Evolutionary conservation across 1,140 invertebrate species (phyloP).

Genomic region (Centruroides vittatus): DNA sequence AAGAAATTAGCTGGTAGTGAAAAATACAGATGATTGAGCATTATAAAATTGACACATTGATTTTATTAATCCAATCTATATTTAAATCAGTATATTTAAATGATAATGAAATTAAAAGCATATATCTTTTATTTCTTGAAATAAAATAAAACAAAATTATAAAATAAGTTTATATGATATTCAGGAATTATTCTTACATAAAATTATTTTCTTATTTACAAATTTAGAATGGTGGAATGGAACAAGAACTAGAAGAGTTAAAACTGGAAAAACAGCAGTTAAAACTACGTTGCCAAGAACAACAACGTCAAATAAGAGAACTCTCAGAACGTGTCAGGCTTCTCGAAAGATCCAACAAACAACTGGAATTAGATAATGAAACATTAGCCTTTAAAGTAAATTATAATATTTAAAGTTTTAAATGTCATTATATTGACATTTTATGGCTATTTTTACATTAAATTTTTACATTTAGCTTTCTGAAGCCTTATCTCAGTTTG

Average conservation of each 20-base stretch:
- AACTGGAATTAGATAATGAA: conserved; percentile 18
- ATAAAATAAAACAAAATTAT: no score
- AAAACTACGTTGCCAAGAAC: conserved; percentile 8
- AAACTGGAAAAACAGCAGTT: conserved; percentile 6
- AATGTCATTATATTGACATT: neutral
- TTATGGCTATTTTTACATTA: neutral
- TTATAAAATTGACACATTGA: no score
- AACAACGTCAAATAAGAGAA: conserved; percentile 9
- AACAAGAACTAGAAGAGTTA: conserved; percentile 5
- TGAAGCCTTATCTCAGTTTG: conserved; percentile 17
- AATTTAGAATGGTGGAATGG: conserved; percentile 9
- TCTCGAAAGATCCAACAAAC: conserved; percentile 14
- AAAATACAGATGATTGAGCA: no score
- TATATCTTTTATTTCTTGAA: no score
- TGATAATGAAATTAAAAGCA: no score
- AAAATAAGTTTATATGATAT: no score
- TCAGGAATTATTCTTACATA: neutral
- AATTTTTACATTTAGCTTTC: conserved; percentile 10
- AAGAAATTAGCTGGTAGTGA: no score
- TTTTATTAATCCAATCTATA: no score
- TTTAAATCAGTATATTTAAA: no score
- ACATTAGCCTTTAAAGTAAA: conserved; percentile 17
- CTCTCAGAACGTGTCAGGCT: conserved; percentile 7
- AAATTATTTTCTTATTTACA: neutral
- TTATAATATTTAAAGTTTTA: neutral